Evolutionary conservation across 2,113 vertebrate genomes (phyloP).

Genomic region (Python bivittatus): DNA sequence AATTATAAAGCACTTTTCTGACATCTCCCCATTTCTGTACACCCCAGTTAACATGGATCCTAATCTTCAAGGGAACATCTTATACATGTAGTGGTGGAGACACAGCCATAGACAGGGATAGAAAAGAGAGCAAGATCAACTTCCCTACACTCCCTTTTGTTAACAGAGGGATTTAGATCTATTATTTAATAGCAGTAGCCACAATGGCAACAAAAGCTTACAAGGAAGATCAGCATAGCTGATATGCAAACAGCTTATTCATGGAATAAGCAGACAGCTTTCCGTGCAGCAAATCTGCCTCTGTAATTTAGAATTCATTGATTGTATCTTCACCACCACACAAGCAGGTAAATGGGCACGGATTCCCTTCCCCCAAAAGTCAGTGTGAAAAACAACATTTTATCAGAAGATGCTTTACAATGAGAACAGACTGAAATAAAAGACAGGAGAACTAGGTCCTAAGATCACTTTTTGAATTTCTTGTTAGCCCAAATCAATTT

Average conservation of each 20-base stretch:
- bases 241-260: neutral
- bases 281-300: neutral
- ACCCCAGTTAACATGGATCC: neutral
- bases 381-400: neutral
- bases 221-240: neutral
- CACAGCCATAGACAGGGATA: too few relatives aligned
- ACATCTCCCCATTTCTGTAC: neutral
- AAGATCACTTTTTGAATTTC: neutral
- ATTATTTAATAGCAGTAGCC: neutral
- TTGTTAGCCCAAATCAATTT: neutral
- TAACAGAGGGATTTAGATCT: neutral
- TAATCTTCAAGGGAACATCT: too few relatives aligned
- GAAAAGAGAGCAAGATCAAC: neutral
- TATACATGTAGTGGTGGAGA: neutral
- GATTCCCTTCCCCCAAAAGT: neutral
- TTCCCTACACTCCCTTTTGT: neutral
- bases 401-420: neutral
- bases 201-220: neutral
- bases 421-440: neutral
- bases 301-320: neutral
- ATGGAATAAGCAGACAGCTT: neutral
- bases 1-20: neutral
- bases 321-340: neutral
- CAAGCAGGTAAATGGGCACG: neutral
- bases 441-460: neutral